phyloP scores from a whole-genome alignment of 2,797 vertebrate species.

The Argyrosomus regius region DNA sequence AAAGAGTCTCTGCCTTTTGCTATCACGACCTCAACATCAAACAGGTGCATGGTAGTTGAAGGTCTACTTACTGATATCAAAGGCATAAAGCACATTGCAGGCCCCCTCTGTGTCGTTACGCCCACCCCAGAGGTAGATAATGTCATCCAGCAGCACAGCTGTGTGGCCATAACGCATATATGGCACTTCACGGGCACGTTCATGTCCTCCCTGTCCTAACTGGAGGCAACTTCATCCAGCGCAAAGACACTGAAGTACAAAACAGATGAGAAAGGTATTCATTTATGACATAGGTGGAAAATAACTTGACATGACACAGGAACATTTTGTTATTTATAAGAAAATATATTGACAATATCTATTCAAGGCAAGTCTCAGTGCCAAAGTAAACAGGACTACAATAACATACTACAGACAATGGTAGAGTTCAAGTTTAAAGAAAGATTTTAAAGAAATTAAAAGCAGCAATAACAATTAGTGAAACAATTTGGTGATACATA shows the following conservation, averaged over 20 bases:
- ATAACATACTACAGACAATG: neutral
- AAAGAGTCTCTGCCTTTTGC: constrained; percentile 17
- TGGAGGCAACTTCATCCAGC: constrained; percentile 96
- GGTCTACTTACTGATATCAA: constrained; percentile 94
- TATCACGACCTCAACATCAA: constrained; percentile 33
- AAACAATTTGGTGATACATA: neutral
- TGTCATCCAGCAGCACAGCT: constrained; percentile 95
- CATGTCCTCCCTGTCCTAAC: constrained; percentile 88
- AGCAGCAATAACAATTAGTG: neutral
- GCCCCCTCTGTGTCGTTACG: constrained; percentile 98
- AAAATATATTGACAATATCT: constrained; percentile 1
- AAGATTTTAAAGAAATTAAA: neutral
- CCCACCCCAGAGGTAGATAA: constrained; percentile 97
- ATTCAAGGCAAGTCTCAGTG: neutral
- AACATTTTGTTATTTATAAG: neutral
- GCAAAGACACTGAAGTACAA: constrained; percentile 90
- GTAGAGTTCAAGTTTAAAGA: neutral
- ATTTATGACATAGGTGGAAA: neutral
- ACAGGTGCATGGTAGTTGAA: constrained; percentile 45
- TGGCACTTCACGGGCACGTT: constrained; percentile 92
- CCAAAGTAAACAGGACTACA: neutral
- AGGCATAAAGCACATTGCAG: constrained; percentile 97
- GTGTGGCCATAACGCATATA: constrained; percentile 99
- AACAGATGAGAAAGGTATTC: neutral
- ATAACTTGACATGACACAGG: neutral